Evolutionary conservation across 2,113 vertebrate genomes (phyloP).

Genomic region (Eulacestoma nigropectus): DNA sequence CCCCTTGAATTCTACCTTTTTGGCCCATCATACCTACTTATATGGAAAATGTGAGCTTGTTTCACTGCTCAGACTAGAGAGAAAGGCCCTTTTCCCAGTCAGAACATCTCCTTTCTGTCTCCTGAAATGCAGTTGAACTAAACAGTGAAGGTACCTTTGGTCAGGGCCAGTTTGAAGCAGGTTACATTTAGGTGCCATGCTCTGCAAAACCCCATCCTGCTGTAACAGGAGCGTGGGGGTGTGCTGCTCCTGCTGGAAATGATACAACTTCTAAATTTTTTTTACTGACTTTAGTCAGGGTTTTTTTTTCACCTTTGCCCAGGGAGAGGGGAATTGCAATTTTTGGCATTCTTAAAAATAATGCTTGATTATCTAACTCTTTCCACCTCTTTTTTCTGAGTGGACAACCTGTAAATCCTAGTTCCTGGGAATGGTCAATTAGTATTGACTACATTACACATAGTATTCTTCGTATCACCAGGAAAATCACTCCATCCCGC

Average conservation of each 20-base stretch:
- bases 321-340: not conserved
- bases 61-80: not conserved
- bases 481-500: too few species aligned
- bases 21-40: too few species aligned
- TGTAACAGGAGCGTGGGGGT: not conserved
- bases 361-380: not conserved
- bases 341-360: not conserved
- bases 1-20: not conserved
- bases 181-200: not conserved
- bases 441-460: accelerated
- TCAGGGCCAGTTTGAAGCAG: not conserved
- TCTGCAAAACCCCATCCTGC: not conserved
- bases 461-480: not conserved
- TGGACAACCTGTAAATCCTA: accelerated
- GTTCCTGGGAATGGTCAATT: not conserved
- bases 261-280: not conserved
- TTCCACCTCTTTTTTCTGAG: not conserved
- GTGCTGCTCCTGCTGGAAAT: not conserved
- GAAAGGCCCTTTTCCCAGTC: not conserved
- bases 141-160: not conserved
- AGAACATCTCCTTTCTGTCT: not conserved
- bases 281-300: not conserved
- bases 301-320: not conserved
- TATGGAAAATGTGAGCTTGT: not conserved
- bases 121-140: not conserved